Evolutionary conservation across 2,113 vertebrate species (phyloP).

Genomic region (Pseudonaja textilis): DNA sequence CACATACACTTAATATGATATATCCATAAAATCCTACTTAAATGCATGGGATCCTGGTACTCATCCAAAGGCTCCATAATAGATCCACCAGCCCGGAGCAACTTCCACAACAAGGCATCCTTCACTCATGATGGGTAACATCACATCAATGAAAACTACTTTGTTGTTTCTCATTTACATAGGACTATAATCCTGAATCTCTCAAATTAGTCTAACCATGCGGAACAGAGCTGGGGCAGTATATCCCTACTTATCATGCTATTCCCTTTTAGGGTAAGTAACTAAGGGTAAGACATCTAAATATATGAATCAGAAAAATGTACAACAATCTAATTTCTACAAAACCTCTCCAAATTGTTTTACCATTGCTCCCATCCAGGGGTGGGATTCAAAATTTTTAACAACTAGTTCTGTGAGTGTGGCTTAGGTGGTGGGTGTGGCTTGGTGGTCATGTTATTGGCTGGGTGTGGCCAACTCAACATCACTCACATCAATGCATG

Average conservation of each 20-base stretch:
- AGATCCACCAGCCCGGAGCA: neutral
- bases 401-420: too few relatives aligned
- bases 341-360: neutral
- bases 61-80: neutral
- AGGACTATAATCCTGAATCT: neutral
- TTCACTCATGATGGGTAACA: neutral
- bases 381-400: too few relatives aligned
- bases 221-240: neutral
- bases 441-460: too few relatives aligned
- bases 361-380: neutral
- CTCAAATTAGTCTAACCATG: neutral
- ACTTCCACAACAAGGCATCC: neutral
- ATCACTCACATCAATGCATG: too few relatives aligned
- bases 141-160: neutral
- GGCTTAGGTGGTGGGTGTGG: too few relatives aligned
- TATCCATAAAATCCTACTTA: neutral
- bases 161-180: neutral
- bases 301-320: neutral
- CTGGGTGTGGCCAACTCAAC: too few relatives aligned
- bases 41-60: neutral
- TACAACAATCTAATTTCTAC: neutral
- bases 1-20: neutral
- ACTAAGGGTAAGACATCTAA: neutral
- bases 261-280: neutral
- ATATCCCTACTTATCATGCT: neutral